Conservation (phyloP, 2,113 vertebrate genomes). For the Mesitornis unicolor region DNA sequence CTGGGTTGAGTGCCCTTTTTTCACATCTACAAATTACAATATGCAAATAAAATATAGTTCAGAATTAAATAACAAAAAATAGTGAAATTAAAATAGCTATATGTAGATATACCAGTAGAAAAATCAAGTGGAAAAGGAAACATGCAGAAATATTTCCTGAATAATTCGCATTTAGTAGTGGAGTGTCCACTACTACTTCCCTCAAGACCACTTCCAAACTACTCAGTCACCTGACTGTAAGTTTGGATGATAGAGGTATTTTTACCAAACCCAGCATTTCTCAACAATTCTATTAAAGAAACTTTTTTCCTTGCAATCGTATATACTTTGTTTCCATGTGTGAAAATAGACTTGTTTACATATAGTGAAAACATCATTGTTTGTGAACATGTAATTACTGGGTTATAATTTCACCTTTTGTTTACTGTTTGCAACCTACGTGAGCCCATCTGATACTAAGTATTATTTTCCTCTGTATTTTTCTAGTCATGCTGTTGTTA, state of each 20-base stretch:
- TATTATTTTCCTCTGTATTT: constrained; percentile 20
- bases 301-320: neutral
- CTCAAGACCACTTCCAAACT: neutral
- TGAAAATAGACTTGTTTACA: neutral
- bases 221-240: neutral
- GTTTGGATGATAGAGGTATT: neutral
- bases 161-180: neutral
- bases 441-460: constrained; percentile 1
- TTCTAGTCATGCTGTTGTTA: neutral
- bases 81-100: neutral
- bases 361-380: neutral
- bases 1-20: neutral
- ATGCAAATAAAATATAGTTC: neutral
- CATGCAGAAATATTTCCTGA: neutral
- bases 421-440: constrained; percentile 1
- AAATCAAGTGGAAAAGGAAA: neutral
- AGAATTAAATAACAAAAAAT: neutral
- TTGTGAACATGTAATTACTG: constrained; percentile 16
- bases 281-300: neutral
- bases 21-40: neutral
- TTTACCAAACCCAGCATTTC: neutral
- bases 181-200: neutral
- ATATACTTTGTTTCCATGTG: neutral
- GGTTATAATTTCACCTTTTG: neutral
- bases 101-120: neutral